Percentiles rank a stretch among this genome's conserved stretches.
Conservation (phyloP, 2,797 vertebrate species). For the Sylvilagus floridanus region DNA sequence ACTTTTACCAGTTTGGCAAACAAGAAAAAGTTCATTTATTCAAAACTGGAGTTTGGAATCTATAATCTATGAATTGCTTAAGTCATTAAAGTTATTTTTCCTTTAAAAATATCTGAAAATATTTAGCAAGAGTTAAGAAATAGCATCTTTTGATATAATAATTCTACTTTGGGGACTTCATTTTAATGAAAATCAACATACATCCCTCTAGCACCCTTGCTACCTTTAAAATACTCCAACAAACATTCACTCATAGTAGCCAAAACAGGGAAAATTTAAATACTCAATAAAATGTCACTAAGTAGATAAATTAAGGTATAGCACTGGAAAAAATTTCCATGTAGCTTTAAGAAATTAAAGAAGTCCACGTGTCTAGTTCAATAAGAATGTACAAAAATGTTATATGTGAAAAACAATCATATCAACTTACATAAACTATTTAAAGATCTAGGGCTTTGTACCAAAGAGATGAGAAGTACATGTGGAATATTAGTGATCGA, state of each 20-base stretch:
- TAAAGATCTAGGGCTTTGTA: background rate
- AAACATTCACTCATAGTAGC: background rate
- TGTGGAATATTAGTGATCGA: background rate
- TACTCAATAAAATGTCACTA: background rate
- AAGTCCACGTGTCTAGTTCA: background rate
- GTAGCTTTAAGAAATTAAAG: background rate
- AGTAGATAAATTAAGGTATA: background rate
- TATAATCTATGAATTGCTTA: background rate
- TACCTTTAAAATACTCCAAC: background rate
- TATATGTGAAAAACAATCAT: background rate
- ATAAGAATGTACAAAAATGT: background rate
- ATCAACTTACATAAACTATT: background rate
- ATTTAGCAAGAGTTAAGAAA: constrained; percentile 7
- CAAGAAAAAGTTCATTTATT: background rate
- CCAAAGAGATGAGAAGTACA: background rate
- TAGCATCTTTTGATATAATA: background rate
- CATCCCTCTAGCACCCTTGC: fast-evolving
- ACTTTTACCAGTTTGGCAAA: background rate
- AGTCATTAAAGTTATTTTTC: background rate
- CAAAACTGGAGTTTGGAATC: background rate
- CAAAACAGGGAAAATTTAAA: background rate
- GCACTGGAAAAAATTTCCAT: background rate
- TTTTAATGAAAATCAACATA: constrained; percentile 13
- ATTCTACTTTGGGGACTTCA: background rate
- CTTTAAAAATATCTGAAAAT: constrained; percentile 6